phyloP scores from a whole-genome alignment of 1,140 invertebrate species.

The Cyrtorhinus lividipennis region DNA sequence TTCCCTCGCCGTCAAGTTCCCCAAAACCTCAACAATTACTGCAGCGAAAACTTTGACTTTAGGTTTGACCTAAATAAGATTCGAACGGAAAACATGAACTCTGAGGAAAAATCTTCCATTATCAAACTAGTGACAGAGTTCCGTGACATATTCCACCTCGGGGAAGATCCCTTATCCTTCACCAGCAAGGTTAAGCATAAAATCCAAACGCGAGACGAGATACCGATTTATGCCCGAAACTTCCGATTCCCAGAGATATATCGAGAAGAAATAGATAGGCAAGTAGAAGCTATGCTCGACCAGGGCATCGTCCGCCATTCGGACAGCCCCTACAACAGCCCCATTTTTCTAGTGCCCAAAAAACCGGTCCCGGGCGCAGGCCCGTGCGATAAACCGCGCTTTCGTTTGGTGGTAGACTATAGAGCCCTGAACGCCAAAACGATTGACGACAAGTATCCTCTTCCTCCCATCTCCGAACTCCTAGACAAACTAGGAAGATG shows the following conservation, averaged over 20 bases:
- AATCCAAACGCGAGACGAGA: slow-evolving; percentile 22
- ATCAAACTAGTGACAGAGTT: background rate
- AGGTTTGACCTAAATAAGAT: too few relatives aligned
- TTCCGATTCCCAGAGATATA: slow-evolving; percentile 29
- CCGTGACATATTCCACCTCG: background rate
- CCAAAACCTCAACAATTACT: too few relatives aligned
- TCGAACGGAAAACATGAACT: background rate
- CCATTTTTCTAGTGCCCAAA: slow-evolving; percentile 22
- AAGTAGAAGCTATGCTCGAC: slow-evolving; percentile 25
- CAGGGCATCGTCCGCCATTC: slow-evolving; percentile 18
- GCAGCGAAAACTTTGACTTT: too few relatives aligned
- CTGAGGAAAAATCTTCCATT: background rate
- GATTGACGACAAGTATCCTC: slow-evolving; percentile 5
- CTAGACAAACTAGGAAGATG: background rate
- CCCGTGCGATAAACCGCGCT: slow-evolving; percentile 22
- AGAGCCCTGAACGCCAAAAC: slow-evolving; percentile 23
- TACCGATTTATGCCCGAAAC: slow-evolving; percentile 25
- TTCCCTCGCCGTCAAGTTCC: too few relatives aligned
- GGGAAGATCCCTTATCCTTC: background rate
- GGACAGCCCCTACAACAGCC: slow-evolving; percentile 19
- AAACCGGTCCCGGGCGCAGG: too few relatives aligned
- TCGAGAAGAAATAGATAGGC: slow-evolving; percentile 28
- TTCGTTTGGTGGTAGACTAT: slow-evolving; percentile 25
- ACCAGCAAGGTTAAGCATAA: slow-evolving; percentile 24
- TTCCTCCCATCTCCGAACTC: slow-evolving; percentile 3